phyloP scores from a whole-genome alignment of 2,797 vertebrate genomes.

The Chrosomus eos region DNA sequence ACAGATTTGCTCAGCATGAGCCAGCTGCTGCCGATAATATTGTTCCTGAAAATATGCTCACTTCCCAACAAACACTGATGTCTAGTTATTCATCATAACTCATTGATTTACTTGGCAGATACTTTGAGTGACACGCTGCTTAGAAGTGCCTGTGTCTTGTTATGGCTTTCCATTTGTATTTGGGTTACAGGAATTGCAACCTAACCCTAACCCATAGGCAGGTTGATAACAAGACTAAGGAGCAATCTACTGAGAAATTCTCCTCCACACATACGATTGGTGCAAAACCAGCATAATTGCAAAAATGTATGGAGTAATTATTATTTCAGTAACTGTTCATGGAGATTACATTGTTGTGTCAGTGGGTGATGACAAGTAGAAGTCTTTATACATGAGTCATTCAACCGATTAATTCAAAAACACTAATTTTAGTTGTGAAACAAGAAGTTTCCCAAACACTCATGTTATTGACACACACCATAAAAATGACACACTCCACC shows the following conservation, averaged over 20 bases:
- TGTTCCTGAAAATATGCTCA: constrained; percentile 8
- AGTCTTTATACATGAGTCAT: not conserved
- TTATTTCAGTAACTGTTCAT: too few relatives aligned
- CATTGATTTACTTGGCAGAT: constrained; percentile 8
- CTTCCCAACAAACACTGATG: constrained; percentile 35
- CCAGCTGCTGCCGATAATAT: constrained; percentile 35
- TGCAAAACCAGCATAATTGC: not conserved
- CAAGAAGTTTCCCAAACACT: accelerated
- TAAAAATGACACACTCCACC: not conserved
- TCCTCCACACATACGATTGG: not conserved
- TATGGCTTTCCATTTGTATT: not conserved
- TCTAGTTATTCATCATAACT: constrained; percentile 29
- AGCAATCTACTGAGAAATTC: not conserved
- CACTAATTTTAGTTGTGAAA: not conserved
- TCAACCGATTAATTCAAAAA: not conserved
- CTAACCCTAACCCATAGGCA: not conserved
- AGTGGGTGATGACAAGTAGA: not conserved
- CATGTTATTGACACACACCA: not conserved
- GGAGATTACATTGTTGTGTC: not conserved
- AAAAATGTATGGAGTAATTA: not conserved
- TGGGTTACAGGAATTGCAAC: not conserved
- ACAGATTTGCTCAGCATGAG: constrained; percentile 34
- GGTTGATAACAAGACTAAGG: not conserved
- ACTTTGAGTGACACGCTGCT: constrained; percentile 18
- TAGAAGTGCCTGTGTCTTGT: not conserved